A percentile compares a stretch with the other conserved stretches of the same genome.
phyloP scores from a whole-genome alignment of 2,888 invertebrate genomes.

The Epistrophe eligans region DNA sequence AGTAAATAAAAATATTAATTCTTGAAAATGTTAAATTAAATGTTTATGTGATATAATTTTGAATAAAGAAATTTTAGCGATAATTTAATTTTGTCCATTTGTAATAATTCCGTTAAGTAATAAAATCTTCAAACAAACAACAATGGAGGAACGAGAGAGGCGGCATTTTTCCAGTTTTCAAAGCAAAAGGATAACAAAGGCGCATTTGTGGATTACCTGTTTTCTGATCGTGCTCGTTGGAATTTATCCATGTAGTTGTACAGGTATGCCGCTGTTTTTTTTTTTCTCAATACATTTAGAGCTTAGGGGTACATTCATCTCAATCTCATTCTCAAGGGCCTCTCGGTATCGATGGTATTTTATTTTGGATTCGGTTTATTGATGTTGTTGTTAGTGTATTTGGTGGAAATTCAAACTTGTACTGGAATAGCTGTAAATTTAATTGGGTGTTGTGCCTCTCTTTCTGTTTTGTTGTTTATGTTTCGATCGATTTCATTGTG shows the following conservation, averaged over 20 bases:
- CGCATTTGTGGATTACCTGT: slow-evolving; percentile 74
- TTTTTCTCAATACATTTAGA: background rate
- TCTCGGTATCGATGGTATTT: background rate
- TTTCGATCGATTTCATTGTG: background rate
- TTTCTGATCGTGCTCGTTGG: slow-evolving; percentile 68
- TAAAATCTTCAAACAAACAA: slow-evolving; percentile 31
- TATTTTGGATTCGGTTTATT: background rate
- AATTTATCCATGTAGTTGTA: slow-evolving; percentile 70
- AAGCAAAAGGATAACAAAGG: slow-evolving; percentile 75
- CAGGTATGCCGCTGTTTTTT: slow-evolving; percentile 61
- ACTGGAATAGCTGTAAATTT: slow-evolving; percentile 54
- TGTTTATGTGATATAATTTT: slow-evolving; percentile 4
- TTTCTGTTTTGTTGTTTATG: background rate
- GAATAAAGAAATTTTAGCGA: background rate
- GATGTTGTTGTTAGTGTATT: background rate
- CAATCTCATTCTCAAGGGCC: slow-evolving; percentile 16
- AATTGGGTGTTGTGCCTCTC: slow-evolving; percentile 27
- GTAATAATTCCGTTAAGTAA: slow-evolving; percentile 24
- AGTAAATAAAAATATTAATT: slow-evolving; percentile 25
- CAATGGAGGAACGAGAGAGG: slow-evolving; percentile 74
- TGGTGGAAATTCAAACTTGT: slow-evolving; percentile 11
- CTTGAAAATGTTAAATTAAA: slow-evolving; percentile 10
- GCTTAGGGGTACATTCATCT: slow-evolving; percentile 1
- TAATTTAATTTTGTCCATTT: background rate
- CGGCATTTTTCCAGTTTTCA: slow-evolving; percentile 68